Base-by-base conservation (phyloP, 2,113 vertebrate genomes). In the Actenoides lindsayi region DNA sequence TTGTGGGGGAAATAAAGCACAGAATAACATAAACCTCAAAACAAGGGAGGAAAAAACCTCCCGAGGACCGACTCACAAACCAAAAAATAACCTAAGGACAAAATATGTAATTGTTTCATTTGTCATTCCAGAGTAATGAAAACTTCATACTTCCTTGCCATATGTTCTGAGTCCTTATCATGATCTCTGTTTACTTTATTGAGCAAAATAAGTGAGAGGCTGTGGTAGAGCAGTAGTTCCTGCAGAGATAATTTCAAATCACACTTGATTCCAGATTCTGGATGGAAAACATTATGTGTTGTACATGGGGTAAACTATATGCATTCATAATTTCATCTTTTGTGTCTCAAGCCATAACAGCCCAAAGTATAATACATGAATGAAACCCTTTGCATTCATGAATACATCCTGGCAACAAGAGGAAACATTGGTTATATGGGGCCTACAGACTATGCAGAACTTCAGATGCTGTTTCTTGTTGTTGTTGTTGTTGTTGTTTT, bases 201-300 rank as follows among this genome's bases (percentile, higher is more conserved):
- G 5, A 35, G 8, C 25, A 63, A 67, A 16, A 3, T 60, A 67
- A 56, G 9, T 19, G 24, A 13, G 0, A 2, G 11, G 8, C 24
- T 68, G 11, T 50, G 28, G 12, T 13, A 25, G 11, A 79, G 16
- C 31, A 93, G n/a, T 57, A 39, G 54, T 59, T 42, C 7, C 27
- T 73, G 23, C 54, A 62, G 31, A 89, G 2, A 25, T 28, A 48
- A 75, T 89, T 5, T 9, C 11, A 69, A 33, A 64, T 80, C 17
- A 30, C 27, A 39, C n/a, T 42, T 24, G 6, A 71, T 75, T 67
- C n/a, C 53, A 65, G 28, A 62, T 85, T 60, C 54, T 51, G 16
- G n/a, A 59, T 76, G 20, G 20, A 86, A 83, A 77, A 24, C 1
- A 12, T 71, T 37, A 10, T 44, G 16, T 50, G 62, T 84, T 82